Evolutionary conservation across 2,113 vertebrate genomes (phyloP).

Genomic region (Sprattus sprattus): DNA sequence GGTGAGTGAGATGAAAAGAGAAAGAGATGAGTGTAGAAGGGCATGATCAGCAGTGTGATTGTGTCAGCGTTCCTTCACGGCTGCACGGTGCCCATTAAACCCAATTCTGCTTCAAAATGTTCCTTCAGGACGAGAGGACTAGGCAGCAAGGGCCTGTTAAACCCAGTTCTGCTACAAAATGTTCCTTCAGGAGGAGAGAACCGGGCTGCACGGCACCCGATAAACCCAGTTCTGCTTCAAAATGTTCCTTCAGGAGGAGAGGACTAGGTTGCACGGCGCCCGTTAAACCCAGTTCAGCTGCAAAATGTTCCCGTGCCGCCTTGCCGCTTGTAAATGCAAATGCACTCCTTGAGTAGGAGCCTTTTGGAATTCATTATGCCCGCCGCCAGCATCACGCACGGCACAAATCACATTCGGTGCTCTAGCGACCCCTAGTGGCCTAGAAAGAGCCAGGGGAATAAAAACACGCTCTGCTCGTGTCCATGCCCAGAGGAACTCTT

Average conservation of each 20-base stretch:
- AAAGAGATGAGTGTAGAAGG: conserved; percentile 22
- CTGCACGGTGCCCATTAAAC: conserved; percentile 68
- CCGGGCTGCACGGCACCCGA: conserved; percentile 63
- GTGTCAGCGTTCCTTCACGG: conserved; percentile 64
- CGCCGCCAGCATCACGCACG: conserved; percentile 63
- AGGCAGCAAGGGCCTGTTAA: conserved; percentile 68
- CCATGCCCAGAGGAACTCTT: background rate
- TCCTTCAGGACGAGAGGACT: conserved; percentile 50
- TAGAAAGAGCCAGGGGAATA: background rate
- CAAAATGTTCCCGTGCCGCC: conserved; percentile 67
- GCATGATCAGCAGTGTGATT: conserved; percentile 61
- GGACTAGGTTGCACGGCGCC: conserved; percentile 57
- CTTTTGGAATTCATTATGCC: conserved; percentile 73
- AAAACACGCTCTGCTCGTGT: background rate
- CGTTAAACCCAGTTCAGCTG: conserved; percentile 69
- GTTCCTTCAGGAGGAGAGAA: conserved; percentile 51
- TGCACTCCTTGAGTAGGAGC: conserved; percentile 68
- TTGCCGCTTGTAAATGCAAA: conserved; percentile 78
- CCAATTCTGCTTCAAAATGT: conserved; percentile 71
- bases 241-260: conserved; percentile 61
- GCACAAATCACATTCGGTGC: conserved; percentile 67
- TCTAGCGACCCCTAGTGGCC: conserved; percentile 69
- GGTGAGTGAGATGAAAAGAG: background rate
- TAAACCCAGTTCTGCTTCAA: conserved; percentile 69
- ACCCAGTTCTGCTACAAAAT: conserved; percentile 70